Percentiles rank a stretch among this genome's conserved stretches.
phyloP scores from a whole-genome alignment of 2,113 vertebrate species.

The Trogon surrucura region DNA sequence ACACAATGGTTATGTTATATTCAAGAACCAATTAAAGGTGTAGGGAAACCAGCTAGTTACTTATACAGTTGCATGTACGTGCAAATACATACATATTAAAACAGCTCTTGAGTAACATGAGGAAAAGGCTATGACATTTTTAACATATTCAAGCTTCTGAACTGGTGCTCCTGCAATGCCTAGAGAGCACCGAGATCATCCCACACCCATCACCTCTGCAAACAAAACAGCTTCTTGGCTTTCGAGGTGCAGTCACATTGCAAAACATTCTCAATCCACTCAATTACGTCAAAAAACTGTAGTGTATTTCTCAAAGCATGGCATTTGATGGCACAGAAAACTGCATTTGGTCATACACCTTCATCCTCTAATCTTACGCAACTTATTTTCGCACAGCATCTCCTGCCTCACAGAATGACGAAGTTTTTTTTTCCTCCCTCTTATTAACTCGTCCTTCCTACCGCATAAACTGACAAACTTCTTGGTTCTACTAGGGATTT shows the following conservation, averaged over 20 bases:
- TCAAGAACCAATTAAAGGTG: not conserved
- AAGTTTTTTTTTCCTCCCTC: rapidly evolving
- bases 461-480: not conserved
- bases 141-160: not conserved
- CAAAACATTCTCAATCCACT: not conserved
- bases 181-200: not conserved
- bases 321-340: not conserved
- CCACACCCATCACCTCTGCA: not conserved
- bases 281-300: not conserved
- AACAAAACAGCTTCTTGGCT: not conserved
- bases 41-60: not conserved
- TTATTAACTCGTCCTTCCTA: not conserved
- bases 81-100: not conserved
- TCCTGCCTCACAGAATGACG: not conserved
- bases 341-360: not conserved
- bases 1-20: not conserved
- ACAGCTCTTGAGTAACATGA: not conserved
- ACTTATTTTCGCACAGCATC: not conserved
- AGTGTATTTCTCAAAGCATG: not conserved
- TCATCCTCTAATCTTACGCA: not conserved
- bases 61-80: not conserved
- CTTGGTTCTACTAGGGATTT: not conserved
- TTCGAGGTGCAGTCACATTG: not conserved
- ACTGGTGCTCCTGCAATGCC: not conserved
- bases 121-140: not conserved